phyloP scores from a whole-genome alignment of 2,797 vertebrate species.

The Notamacropus eugenii region DNA sequence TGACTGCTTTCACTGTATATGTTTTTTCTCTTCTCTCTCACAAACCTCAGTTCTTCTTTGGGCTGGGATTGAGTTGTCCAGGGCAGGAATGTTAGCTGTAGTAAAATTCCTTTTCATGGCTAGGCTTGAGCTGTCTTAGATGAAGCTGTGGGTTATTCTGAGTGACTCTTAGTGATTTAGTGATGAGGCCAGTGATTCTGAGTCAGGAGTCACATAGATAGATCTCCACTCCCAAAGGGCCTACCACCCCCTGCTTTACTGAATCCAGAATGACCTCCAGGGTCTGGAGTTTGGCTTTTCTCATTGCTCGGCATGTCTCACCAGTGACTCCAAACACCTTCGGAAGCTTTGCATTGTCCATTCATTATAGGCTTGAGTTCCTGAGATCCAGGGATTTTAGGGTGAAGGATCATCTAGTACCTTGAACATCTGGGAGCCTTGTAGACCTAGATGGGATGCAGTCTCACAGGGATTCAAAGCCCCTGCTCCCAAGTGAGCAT shows the following conservation, averaged over 20 bases:
- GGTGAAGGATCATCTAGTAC: not conserved
- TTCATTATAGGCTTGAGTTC: slow-evolving; percentile 12
- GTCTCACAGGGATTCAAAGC: not conserved
- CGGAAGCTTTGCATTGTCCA: slow-evolving; percentile 45
- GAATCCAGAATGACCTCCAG: slow-evolving; percentile 48
- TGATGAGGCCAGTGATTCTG: not conserved
- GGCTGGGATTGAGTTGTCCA: not conserved
- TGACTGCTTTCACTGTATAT: not conserved
- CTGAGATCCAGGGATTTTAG: not conserved
- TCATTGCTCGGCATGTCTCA: not conserved
- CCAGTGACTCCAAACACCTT: slow-evolving; percentile 2
- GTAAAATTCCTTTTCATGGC: not conserved
- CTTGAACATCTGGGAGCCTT: not conserved
- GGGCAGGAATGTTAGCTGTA: not conserved
- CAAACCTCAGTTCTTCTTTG: not conserved
- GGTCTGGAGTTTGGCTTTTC: slow-evolving; percentile 39
- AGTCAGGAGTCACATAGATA: slow-evolving; percentile 4
- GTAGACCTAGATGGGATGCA: not conserved
- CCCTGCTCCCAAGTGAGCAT: not conserved
- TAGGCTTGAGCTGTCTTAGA: not conserved
- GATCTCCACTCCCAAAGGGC: slow-evolving; percentile 9
- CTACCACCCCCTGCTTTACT: slow-evolving; percentile 40
- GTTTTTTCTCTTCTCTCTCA: not conserved
- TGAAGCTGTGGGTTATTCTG: not conserved
- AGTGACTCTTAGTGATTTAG: not conserved